Base-by-base conservation (phyloP, 2,888 invertebrate genomes). In the Spodoptera littoralis region DNA sequence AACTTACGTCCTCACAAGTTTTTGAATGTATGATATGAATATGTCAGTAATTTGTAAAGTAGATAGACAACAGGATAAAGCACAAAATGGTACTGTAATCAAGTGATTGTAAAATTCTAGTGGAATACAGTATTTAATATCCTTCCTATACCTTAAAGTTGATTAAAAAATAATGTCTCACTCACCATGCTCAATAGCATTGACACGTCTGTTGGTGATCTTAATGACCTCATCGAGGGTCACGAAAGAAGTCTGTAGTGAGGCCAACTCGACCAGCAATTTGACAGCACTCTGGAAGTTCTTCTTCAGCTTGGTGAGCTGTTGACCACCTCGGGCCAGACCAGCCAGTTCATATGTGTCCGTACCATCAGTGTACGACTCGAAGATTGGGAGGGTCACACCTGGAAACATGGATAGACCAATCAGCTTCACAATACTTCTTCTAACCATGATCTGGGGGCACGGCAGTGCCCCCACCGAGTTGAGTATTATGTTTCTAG, bases 141-240 rank as follows among this genome's bases (percentile, higher is more conserved):
- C 18, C 18, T 18, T 18, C 18, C 18, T 18, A 18, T 18, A 18
- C 18, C 18, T 18, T 18, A 4, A 6, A 30, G 5, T 30, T 30
- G 6, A 30, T 6, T 0, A 30, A 6, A 6, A 6, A 30, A 30
- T 4, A 30, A 30, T 30, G 0, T 27, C 1, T 2, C 41, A 75
- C 93, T 91, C 87, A 98, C 98, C 99, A 85, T 99, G 99, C 93
- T 99, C 99, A 91, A 99, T 99, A 84, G 99, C 99, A 89, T 99
- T 99, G 22, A 99, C 99, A 96, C 99, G 97, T 84, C 99, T 96
- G 92, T 99, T 99, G 30, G 99, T 99, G 75, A 99, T 97, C 95
- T 99, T 99, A 86, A 99, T 99, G 58, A 99, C 99, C 91, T 99
- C 99, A 91, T 99, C 99, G 53, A 99, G 95, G 27, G 99, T 99